Conservation (phyloP, 2,888 invertebrate species). For the Plemyria rubiginata region DNA sequence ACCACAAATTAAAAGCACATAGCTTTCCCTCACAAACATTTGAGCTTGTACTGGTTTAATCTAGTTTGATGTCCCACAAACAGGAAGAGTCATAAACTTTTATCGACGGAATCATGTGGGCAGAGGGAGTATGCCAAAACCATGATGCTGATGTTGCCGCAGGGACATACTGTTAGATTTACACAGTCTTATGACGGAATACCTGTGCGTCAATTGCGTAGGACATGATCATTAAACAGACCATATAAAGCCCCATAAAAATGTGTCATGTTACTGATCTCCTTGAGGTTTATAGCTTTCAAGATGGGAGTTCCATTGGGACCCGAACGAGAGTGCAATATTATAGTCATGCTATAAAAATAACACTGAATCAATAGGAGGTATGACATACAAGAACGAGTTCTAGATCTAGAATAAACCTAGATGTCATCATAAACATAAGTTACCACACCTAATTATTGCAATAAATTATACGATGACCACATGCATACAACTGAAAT, state of each 20-base stretch:
- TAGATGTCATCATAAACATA: not conserved
- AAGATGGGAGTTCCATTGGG: not conserved
- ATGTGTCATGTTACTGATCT: conserved; percentile 19
- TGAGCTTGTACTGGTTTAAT: conserved; percentile 46
- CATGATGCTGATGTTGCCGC: conserved; percentile 34
- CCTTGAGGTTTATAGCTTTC: conserved; percentile 9
- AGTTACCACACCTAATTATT: conserved; percentile 1
- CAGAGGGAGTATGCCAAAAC: conserved; percentile 48
- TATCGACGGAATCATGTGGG: conserved; percentile 49
- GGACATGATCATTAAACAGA: conserved; percentile 24
- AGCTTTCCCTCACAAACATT: conserved; percentile 45
- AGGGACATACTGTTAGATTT: conserved; percentile 33
- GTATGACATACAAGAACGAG: not conserved
- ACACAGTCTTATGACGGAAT: not conserved
- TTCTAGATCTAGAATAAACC: not conserved
- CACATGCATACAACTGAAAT: conserved; percentile 7
- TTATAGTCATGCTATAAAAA: not conserved
- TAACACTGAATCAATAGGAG: not conserved
- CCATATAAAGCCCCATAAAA: conserved; percentile 25
- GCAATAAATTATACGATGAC: conserved; percentile 20
- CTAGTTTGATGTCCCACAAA: conserved; percentile 56
- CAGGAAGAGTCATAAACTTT: conserved; percentile 69
- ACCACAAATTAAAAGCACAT: conserved; percentile 37
- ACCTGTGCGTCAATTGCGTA: conserved; percentile 43
- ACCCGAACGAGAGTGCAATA: not conserved